phyloP scores from a whole-genome alignment of 2,888 invertebrate species.

The Eulithis prunata region DNA sequence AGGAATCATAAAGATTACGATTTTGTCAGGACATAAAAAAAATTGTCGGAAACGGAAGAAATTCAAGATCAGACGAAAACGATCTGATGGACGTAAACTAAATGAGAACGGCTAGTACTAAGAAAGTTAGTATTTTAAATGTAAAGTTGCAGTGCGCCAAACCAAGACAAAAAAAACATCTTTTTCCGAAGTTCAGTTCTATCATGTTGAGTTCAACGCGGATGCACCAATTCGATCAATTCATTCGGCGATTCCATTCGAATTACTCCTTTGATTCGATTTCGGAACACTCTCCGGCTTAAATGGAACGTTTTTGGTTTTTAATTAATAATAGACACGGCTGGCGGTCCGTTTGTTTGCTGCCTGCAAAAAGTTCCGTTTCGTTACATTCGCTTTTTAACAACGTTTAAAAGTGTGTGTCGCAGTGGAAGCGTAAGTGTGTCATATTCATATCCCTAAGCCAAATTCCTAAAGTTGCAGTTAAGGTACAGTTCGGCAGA shows the following conservation, averaged over 20 bases:
- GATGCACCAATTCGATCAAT: constrained; percentile 48
- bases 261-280: constrained; percentile 76
- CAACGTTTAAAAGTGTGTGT: constrained; percentile 18
- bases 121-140: no score
- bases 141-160: no score
- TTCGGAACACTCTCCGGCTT: constrained; percentile 64
- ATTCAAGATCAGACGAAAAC: no score
- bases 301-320: constrained; percentile 69
- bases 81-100: no score
- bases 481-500: no score
- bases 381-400: constrained; percentile 41
- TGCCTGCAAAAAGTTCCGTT: constrained; percentile 58
- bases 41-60: no score
- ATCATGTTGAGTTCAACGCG: background rate
- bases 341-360: constrained; percentile 55
- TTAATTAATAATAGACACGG: constrained; percentile 75
- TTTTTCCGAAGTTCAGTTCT: constrained; percentile 12
- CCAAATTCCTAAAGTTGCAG: no score
- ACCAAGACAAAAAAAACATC: no score
- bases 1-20: no score
- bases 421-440: constrained; percentile 11
- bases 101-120: no score
- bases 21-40: no score
- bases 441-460: background rate
- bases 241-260: constrained; percentile 66